Percentiles rank a stretch among this genome's conserved stretches.
Evolutionary conservation across 2,888 invertebrate genomes (phyloP).

Genomic region (Bimastos eiseni): DNA sequence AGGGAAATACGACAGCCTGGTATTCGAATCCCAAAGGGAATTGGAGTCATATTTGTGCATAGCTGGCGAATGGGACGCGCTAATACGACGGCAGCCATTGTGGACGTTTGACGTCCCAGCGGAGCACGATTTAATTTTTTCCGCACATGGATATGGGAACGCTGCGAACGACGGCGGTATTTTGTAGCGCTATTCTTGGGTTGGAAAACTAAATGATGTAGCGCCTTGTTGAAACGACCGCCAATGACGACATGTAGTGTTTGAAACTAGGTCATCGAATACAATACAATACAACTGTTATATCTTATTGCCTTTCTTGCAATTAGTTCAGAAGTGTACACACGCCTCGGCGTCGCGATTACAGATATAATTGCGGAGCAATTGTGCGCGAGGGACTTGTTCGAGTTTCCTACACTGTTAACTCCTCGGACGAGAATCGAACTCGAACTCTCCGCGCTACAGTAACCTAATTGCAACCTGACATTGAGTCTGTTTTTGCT

Average conservation of each 20-base stretch:
- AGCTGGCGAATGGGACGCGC: not conserved
- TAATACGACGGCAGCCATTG: not conserved
- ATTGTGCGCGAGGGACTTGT: no score
- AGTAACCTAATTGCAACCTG: not conserved
- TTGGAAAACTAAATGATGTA: not conserved
- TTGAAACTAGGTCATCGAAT: no score
- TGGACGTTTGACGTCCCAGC: slow-evolving; percentile 3
- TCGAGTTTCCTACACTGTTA: no score
- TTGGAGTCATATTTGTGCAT: slow-evolving; percentile 4
- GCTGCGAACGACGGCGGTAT: not conserved
- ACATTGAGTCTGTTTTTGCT: not conserved
- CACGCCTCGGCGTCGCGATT: no score
- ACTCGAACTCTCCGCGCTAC: no score
- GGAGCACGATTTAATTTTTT: not conserved
- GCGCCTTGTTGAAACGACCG: not conserved
- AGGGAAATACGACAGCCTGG: not conserved
- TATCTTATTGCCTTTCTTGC: no score
- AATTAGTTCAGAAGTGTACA: no score
- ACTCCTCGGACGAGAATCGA: no score
- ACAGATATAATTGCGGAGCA: no score
- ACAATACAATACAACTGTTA: no score
- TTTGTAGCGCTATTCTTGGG: not conserved
- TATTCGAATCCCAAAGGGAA: slow-evolving; percentile 13
- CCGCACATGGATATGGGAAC: not conserved
- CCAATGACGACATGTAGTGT: not conserved